Evolutionary conservation across 2,888 invertebrate genomes (phyloP), one percentile per base, ranked within the genome.

Genomic region (Troilus luridus): DNA sequence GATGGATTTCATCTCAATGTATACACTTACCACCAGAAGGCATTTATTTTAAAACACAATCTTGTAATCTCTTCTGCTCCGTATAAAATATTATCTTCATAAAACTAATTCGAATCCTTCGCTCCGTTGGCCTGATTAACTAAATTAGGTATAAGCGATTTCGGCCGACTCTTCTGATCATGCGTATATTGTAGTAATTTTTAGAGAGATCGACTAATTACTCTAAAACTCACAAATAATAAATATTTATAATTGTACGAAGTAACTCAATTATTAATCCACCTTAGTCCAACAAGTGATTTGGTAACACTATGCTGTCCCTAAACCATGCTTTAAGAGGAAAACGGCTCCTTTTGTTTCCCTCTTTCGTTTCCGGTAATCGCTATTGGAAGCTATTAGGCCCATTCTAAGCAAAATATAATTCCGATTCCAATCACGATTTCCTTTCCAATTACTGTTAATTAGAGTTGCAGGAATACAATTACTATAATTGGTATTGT

Each of bases 141-240:
- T 54, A 21, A 56, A 85, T 85, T 85, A 56, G 54, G 0, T 58
- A 85, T 58, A 58, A 56, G 41, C n/a, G 11, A 81, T 21, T 54
- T 21, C 81, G 1, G 77, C 1, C 56, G 21, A 81, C 85, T 85
- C 56, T 77, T 19, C 85, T 85, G 85, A 58, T 85, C 85, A 85
- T 85, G 85, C 85, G 85, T 85, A 85, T 85, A 56, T 85, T n/a
- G 85, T 11, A n/a, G 3, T 81, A 21, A 54, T 81, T 81, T 81
- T 54, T 81, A 81, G 81, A 54, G 56, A 81, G 54, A 2, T 21
- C 7, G 41, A 19, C 41, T 41, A 41, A 77, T 77, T 77, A 12
- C 67, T 67, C 0, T 67, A 12, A 41, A 77, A 77, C 17, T 77
- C 72, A 14, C 17, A 14, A 72, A 72, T 12, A 72, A 72, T 27